Evolutionary conservation across 2,888 invertebrate genomes (phyloP).

Genomic region (Zygothrica quintamaculata): DNA sequence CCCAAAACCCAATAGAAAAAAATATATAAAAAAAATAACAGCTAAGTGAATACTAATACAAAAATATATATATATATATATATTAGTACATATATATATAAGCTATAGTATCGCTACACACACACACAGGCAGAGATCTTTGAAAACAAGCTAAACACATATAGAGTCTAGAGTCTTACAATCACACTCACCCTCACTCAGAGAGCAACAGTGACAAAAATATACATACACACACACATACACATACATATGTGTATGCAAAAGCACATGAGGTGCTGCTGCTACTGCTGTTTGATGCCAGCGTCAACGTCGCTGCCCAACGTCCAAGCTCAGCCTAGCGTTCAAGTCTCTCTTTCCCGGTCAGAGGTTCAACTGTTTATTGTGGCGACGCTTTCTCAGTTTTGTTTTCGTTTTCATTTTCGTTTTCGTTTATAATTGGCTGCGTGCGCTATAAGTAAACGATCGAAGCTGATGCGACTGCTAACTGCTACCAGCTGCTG

Average conservation of each 20-base stretch:
- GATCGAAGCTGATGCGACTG: conserved; percentile 36
- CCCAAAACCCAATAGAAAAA: conserved; percentile 54
- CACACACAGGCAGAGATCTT: conserved; percentile 31
- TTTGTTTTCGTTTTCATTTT: conserved; percentile 26
- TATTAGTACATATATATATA: too few species aligned
- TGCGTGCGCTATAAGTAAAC: conserved; percentile 47
- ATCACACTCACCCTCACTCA: conserved; percentile 11
- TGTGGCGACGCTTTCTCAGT: conserved; percentile 51
- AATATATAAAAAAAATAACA: conserved; percentile 24
- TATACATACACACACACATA: conserved; percentile 15
- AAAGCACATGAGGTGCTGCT: conserved; percentile 31
- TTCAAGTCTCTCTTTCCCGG: conserved; percentile 38
- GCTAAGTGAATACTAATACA: conserved; percentile 49
- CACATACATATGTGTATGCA: conserved; percentile 32
- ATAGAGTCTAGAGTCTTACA: conserved; percentile 7
- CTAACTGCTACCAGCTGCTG: conserved; percentile 41
- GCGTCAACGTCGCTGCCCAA: conserved; percentile 10
- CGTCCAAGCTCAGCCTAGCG: conserved; percentile 18
- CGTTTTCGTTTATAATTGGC: conserved; percentile 38
- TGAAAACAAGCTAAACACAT: conserved; percentile 51
- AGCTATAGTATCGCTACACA: conserved; percentile 47
- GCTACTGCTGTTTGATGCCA: conserved; percentile 2
- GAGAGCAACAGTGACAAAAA: conserved; percentile 17
- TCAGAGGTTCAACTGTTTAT: conserved; percentile 62
- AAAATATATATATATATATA: conserved; percentile 14